phyloP scores from a whole-genome alignment of 1,140 invertebrate species.

The Drosophila sulfurigaster region DNA sequence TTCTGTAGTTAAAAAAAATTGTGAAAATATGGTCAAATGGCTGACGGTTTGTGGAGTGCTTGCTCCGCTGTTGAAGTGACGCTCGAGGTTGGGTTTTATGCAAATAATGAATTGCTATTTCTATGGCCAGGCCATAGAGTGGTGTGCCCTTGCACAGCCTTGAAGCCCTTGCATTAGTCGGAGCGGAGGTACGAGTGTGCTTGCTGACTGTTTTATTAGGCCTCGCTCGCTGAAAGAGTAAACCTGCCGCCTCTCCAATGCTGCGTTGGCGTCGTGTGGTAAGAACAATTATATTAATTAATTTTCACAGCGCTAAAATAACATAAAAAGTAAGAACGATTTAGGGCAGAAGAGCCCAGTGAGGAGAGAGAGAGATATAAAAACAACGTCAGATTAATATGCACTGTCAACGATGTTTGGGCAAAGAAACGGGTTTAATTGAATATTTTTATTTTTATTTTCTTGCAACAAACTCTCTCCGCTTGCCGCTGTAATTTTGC shows the following conservation, averaged over 20 bases:
- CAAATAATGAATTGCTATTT: slow-evolving; percentile 71
- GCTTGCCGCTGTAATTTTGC: slow-evolving; percentile 66
- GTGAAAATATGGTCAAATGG: slow-evolving; percentile 40
- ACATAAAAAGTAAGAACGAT: neutral
- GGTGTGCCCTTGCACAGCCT: slow-evolving; percentile 5
- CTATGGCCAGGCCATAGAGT: slow-evolving; percentile 23
- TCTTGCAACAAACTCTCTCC: neutral
- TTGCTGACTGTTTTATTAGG: slow-evolving; percentile 62
- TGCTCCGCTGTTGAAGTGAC: slow-evolving; percentile 27
- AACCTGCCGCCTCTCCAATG: neutral
- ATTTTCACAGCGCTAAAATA: slow-evolving; percentile 53
- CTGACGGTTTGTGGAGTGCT: slow-evolving; percentile 31
- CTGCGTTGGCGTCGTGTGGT: slow-evolving; percentile 42
- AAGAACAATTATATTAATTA: slow-evolving; percentile 78
- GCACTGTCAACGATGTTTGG: slow-evolving; percentile 69
- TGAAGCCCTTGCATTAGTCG: neutral
- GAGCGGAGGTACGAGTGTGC: slow-evolving; percentile 20
- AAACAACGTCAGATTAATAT: slow-evolving; percentile 76
- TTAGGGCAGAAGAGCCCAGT: neutral
- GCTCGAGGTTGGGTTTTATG: slow-evolving; percentile 32
- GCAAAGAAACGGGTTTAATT: slow-evolving; percentile 75
- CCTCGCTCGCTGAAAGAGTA: slow-evolving; percentile 5
- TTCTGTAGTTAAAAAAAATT: slow-evolving; percentile 15
- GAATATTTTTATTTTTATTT: slow-evolving; percentile 78
- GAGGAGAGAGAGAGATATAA: slow-evolving; percentile 26